Percentiles rank a stretch among this genome's conserved stretches.
Conservation (phyloP, 2,113 vertebrate genomes). For the Anolis carolinensis region DNA sequence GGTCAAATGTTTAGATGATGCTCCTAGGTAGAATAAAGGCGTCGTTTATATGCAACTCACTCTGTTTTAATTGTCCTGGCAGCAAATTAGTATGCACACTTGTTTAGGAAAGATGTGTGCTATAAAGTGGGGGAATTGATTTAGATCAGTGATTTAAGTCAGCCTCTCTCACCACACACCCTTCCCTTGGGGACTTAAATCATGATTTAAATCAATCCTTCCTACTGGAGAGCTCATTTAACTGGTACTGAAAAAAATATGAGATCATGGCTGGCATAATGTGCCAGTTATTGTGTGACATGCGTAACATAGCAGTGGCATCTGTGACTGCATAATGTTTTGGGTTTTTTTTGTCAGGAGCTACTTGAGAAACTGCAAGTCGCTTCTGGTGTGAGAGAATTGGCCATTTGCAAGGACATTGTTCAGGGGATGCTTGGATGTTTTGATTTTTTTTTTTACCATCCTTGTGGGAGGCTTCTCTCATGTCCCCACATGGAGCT, state of each 20-base stretch:
- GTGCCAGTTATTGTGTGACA: conserved; percentile 19
- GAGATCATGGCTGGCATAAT: conserved; percentile 41
- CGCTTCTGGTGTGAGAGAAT: no score
- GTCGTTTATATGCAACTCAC: background rate
- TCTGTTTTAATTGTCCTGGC: background rate
- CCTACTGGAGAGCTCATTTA: conserved; percentile 48
- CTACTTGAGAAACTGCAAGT: no score
- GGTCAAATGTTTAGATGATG: background rate
- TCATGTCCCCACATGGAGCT: no score
- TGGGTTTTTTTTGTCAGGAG: no score
- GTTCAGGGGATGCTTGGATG: no score
- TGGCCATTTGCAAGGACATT: no score
- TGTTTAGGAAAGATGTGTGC: background rate
- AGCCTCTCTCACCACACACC: background rate
- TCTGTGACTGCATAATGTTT: conserved; percentile 37
- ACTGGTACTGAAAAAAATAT: conserved; percentile 45
- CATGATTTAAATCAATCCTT: background rate
- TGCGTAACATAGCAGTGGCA: conserved; percentile 30
- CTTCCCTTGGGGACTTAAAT: background rate
- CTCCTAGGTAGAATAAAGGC: background rate
- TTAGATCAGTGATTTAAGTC: background rate
- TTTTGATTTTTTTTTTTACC: no score
- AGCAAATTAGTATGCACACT: background rate
- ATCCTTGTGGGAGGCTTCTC: no score
- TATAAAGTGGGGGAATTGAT: background rate